Conservation (phyloP, 2,797 vertebrate genomes). For the Leptoclinus maculatus region DNA sequence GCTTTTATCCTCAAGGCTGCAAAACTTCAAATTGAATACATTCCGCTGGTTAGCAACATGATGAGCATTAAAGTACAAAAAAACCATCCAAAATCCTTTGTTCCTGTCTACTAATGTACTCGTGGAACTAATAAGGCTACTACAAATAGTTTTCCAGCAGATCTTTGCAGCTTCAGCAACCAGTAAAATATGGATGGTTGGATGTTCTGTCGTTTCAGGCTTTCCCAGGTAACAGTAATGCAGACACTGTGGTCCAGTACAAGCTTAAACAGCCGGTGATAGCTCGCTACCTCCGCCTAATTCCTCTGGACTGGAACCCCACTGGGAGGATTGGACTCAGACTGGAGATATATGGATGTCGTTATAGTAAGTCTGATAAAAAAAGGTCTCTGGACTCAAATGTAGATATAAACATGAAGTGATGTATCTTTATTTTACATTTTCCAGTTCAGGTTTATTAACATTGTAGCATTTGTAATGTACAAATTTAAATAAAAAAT, state of each 20-base stretch:
- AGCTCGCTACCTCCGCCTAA: conserved; percentile 89
- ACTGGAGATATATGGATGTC: conserved; percentile 93
- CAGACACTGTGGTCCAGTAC: conserved; percentile 92
- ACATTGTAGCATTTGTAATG: background rate
- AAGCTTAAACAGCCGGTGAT: conserved; percentile 89
- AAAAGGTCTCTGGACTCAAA: background rate
- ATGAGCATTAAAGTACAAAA: background rate
- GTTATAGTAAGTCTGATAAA: conserved; percentile 90
- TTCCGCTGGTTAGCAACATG: background rate
- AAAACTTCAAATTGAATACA: background rate
- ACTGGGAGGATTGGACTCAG: conserved; percentile 90
- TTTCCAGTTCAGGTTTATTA: background rate
- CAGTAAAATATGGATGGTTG: background rate
- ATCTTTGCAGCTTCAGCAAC: background rate
- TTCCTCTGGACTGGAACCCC: conserved; percentile 91
- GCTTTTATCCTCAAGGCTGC: background rate
- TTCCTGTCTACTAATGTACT: background rate
- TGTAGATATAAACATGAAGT: accelerated
- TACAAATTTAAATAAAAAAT: background rate
- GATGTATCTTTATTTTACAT: background rate
- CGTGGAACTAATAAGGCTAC: background rate
- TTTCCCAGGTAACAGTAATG: conserved; percentile 92
- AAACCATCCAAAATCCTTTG: too few species aligned
- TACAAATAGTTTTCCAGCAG: background rate
- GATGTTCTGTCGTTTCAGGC: conserved; percentile 79